Evolutionary conservation across 2,888 invertebrate genomes (phyloP).

Genomic region (Cremastobaeus sp.): DNA sequence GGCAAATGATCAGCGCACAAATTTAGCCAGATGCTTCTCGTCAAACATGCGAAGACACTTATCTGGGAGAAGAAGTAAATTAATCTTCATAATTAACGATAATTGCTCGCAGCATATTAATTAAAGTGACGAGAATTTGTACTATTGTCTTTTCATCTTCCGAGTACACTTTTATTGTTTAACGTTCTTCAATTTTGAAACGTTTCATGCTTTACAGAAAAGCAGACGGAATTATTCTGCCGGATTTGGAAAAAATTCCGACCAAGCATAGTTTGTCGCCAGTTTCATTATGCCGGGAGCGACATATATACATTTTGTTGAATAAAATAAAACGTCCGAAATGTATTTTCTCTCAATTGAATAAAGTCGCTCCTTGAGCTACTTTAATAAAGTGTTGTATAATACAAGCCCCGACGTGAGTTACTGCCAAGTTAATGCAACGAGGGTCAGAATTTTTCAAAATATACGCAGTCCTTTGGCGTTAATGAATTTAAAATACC

Average conservation of each 20-base stretch:
- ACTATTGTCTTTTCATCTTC: too few relatives aligned
- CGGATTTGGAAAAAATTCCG: too few relatives aligned
- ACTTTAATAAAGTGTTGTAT: constrained; percentile 68
- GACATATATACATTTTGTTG: too few relatives aligned
- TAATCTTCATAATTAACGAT: neutral
- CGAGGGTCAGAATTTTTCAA: constrained; percentile 47
- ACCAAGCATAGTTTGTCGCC: too few relatives aligned
- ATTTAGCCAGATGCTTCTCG: constrained; percentile 20
- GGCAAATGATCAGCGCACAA: neutral
- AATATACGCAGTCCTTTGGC: constrained; percentile 56
- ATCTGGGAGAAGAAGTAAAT: too few relatives aligned
- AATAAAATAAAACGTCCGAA: constrained; percentile 16
- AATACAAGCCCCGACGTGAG: constrained; percentile 60
- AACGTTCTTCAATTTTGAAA: too few relatives aligned
- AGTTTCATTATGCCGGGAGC: too few relatives aligned
- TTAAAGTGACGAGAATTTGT: too few relatives aligned
- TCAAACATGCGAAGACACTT: constrained; percentile 17
- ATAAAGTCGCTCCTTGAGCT: constrained; percentile 63
- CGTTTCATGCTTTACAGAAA: too few relatives aligned
- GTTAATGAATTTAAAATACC: constrained; percentile 65
- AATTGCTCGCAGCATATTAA: too few relatives aligned
- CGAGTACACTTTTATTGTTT: too few relatives aligned
- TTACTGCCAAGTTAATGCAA: constrained; percentile 24
- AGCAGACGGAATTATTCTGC: too few relatives aligned
- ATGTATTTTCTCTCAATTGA: constrained; percentile 51